A percentile compares a stretch with the other conserved stretches of the same genome.
Evolutionary conservation across 2,888 invertebrate genomes (phyloP).

Genomic region (Halocaridina rubra): DNA sequence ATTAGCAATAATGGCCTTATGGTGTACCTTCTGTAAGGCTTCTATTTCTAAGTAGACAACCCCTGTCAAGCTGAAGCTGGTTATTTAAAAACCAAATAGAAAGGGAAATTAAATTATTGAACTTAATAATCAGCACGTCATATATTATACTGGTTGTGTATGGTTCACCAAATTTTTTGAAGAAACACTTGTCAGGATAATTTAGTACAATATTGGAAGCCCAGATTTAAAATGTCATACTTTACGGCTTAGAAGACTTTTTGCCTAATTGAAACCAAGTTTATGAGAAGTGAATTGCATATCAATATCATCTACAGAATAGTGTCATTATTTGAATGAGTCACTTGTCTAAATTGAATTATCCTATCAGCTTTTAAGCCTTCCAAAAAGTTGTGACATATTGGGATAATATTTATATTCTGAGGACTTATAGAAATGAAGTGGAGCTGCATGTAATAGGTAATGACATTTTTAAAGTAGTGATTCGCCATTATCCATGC

Average conservation of each 20-base stretch:
- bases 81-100: background rate
- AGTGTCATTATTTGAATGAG: too few species aligned
- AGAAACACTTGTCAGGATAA: slow-evolving; percentile 19
- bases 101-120: background rate
- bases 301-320: too few species aligned
- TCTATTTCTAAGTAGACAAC: background rate
- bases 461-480: background rate
- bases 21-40: background rate
- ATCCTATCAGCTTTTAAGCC: too few species aligned
- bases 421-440: too few species aligned
- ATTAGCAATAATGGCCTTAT: slow-evolving; percentile 41
- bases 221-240: too few species aligned
- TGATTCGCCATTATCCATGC: background rate
- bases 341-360: too few species aligned
- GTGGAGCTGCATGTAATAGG: background rate
- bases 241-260: too few species aligned
- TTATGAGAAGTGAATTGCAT: too few species aligned
- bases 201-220: slow-evolving; percentile 16
- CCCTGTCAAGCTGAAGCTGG: background rate
- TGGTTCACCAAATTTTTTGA: slow-evolving; percentile 30
- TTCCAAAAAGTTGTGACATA: too few species aligned
- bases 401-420: too few species aligned
- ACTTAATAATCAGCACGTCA: slow-evolving; percentile 25
- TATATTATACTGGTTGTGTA: slow-evolving; percentile 30
- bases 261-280: too few species aligned